Evolutionary conservation across 2,888 invertebrate species (phyloP).

Genomic region (Lypha dubia): DNA sequence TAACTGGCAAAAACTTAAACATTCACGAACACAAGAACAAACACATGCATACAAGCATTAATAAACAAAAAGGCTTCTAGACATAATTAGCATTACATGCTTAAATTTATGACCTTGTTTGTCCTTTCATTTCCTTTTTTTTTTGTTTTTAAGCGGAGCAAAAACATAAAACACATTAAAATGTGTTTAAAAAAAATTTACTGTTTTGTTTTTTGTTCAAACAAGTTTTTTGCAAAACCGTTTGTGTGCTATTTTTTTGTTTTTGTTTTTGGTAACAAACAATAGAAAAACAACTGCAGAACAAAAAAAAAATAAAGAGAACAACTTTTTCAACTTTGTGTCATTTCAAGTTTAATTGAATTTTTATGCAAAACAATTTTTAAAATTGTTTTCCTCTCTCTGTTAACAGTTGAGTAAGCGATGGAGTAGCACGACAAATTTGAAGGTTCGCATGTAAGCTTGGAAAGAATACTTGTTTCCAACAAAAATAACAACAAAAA

Average conservation of each 20-base stretch:
- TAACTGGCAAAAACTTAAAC: not conserved
- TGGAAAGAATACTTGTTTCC: not conserved
- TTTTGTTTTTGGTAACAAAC: not conserved
- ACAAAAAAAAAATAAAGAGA: too few relatives aligned
- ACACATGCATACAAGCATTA: too few relatives aligned
- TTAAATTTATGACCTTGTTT: constrained; percentile 62
- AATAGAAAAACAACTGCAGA: not conserved
- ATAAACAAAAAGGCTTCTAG: constrained; percentile 34
- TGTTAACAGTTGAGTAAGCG: not conserved
- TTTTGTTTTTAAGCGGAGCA: not conserved
- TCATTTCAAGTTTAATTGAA: constrained; percentile 70
- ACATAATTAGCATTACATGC: constrained; percentile 64
- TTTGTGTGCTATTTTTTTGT: not conserved
- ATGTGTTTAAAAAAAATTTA: not conserved
- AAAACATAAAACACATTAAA: not conserved
- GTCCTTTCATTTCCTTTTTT: too few relatives aligned
- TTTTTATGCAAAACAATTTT: constrained; percentile 64
- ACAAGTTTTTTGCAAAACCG: not conserved
- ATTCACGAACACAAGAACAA: not conserved
- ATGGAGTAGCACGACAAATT: too few relatives aligned
- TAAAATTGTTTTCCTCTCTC: constrained; percentile 1
- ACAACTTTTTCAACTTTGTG: constrained; percentile 37
- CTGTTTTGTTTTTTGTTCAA: not conserved
- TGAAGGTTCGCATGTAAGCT: not conserved
- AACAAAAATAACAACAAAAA: not conserved